Conservation (phyloP, 2,113 vertebrate genomes). For the Erinaceus europaeus region DNA sequence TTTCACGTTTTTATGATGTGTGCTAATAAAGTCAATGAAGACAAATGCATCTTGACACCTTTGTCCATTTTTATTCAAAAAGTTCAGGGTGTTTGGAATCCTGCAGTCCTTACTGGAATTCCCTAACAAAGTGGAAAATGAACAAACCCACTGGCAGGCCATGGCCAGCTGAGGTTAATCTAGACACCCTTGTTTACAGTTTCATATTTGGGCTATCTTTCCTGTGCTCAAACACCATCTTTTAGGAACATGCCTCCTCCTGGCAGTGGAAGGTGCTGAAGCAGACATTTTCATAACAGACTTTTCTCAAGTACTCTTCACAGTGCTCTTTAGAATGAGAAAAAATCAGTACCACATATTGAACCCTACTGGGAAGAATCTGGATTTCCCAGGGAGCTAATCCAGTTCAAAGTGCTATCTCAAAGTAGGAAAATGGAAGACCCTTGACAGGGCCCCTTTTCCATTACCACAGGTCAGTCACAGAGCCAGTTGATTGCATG, state of each 20-base stretch:
- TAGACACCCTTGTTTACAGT: background rate
- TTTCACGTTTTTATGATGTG: conserved; percentile 66
- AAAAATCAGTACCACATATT: background rate
- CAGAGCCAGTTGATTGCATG: background rate
- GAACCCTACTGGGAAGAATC: conserved; percentile 3
- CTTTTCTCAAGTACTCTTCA: conserved; percentile 69
- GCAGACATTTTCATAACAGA: conserved; percentile 54
- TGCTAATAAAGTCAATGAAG: conserved; percentile 72
- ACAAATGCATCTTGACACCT: conserved; percentile 40
- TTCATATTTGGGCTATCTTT: conserved; percentile 40
- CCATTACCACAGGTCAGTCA: background rate
- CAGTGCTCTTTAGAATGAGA: conserved; percentile 20
- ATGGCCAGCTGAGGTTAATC: background rate
- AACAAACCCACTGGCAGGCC: background rate
- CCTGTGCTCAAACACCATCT: conserved; percentile 54
- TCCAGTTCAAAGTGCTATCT: background rate
- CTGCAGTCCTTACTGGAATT: background rate
- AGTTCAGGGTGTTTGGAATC: conserved; percentile 43
- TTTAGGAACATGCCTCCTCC: conserved; percentile 41
- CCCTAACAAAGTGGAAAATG: background rate
- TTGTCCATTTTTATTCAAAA: conserved; percentile 66
- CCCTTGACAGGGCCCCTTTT: background rate
- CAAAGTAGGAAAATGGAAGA: background rate
- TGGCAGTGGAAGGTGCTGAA: conserved; percentile 67
- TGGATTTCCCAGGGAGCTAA: background rate